Evolutionary conservation across 2,888 invertebrate genomes (phyloP), one percentile per base, ranked within the genome.

Genomic region (Eucera pruinosa): DNA sequence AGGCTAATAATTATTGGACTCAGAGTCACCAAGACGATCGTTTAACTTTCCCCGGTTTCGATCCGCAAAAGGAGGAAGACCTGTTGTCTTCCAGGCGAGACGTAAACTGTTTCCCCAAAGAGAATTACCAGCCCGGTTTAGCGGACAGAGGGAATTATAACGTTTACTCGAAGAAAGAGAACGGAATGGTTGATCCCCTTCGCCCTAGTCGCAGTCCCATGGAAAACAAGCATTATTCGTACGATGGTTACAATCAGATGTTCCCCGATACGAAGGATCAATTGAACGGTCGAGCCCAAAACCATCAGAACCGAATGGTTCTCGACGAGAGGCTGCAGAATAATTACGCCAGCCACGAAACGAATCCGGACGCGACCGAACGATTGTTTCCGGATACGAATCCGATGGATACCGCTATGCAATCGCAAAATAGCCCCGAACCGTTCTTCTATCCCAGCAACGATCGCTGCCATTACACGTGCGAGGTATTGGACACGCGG

Each of bases 381-480:
- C 85, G 88, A 78, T 45, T 89, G 1, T 90, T 87, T 47, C 62
- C 87, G 0, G 87, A 87, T 1, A 69, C 85, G 0, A 78, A 55
- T n/a, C 57, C 66, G 5, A 71, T 84, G 41, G 87, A 88, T 2
- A 36, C 75, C 0, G 18, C 52, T 9, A 55, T 75, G 15, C 87
- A 86, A 6, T 71, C 87, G 6, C 89, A 89, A 52, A 86, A 84
- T 11, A 91, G 89, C 30, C 86, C 88, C 2, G 92, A 91, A 48
- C 87, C 89, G 0, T 89, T 84, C 80, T 91, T 89, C 64, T 91
- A 90, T 66, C 71, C 88, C 0, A 80, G 62, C 23, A 87, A 88
- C 71, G 91, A 92, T 5, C 87, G 91, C 20, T 91, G 91, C 57
- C 90, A 90, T 25, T 92, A 92, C 69, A 91, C 90, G 2, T 92